Base-by-base conservation (phyloP, 2,888 invertebrate genomes). In the Agrypnus murinus region DNA sequence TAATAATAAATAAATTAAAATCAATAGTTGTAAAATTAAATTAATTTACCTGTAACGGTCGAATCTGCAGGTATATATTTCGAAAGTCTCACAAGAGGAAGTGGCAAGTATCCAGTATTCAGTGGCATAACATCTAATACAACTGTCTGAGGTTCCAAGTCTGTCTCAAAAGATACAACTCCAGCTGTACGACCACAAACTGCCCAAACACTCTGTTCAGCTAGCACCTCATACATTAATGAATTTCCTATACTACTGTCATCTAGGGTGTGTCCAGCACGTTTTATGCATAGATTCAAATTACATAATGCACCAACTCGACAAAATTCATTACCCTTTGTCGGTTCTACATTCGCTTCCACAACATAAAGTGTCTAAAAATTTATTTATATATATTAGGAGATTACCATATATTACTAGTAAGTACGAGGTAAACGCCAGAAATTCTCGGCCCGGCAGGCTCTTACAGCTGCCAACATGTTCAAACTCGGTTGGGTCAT, bases 181-280 rank as follows among this genome's bases (percentile, higher is more conserved):
- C 96, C 97, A 77, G 96, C 95, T 31, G 96, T 95, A 65, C 95
- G 89, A 1, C 97, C 97, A 80, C 95, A 92, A 25, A 97, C 94
- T 0, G 96, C 96, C 98, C 98, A 98, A 88, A 95, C 92, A 36
- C 93, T 93, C 83, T 95, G 95, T 85, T 97, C 97, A 10, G 95
- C 95, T 58, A 96, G 86, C 8, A 98, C 96, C 86, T 97, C 97
- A 83, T 97, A 98, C 95, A 97, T 96, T 0, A 97, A 89, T 4
- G 92, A 92, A 14, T 88, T 88, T n/a, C 76, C 81, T 78, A 59
- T 77, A 75, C 19, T 74, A 45, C 3, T 73, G 69, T 36, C 68
- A 48, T 77, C 76, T 17, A 77, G 69, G 9, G 68, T 64, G 55
- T 75, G 75, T 8, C 80, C 78, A 2, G 79, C 79, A 19, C 78